Evolutionary conservation across 1,140 invertebrate genomes (phyloP).

Genomic region (Drosophila virilis): DNA sequence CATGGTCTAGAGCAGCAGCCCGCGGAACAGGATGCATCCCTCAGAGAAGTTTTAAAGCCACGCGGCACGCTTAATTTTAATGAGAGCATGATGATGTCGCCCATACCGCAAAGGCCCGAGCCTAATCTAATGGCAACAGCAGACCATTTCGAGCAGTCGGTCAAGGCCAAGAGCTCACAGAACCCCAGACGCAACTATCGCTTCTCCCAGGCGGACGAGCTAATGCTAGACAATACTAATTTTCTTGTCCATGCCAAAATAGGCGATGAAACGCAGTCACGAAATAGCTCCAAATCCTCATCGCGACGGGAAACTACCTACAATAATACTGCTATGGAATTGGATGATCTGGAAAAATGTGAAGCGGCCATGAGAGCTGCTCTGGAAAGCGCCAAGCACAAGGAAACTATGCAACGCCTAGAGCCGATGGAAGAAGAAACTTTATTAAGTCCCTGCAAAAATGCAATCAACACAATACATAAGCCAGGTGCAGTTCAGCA

Average conservation of each 20-base stretch:
- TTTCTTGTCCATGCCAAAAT: conserved; percentile 64
- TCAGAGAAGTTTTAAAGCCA: conserved; percentile 30
- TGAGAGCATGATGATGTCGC: conserved; percentile 56
- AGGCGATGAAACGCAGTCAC: conserved; percentile 64
- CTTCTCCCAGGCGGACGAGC: conserved; percentile 64
- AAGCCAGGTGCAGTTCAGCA: background rate
- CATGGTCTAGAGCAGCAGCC: conserved; percentile 15
- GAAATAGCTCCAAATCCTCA: conserved; percentile 56
- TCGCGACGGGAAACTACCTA: conserved; percentile 56
- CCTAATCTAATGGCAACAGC: background rate
- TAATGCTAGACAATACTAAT: conserved; percentile 68
- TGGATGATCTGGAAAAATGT: conserved; percentile 34
- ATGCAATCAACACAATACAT: background rate
- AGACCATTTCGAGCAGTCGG: background rate
- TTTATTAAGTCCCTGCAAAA: background rate
- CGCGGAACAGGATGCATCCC: background rate
- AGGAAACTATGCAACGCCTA: background rate
- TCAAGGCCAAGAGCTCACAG: background rate
- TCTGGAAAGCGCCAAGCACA: conserved; percentile 14
- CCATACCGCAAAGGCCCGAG: conserved; percentile 6
- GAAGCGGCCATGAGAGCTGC: conserved; percentile 33
- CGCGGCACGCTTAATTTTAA: conserved; percentile 55
- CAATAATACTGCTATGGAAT: conserved; percentile 44
- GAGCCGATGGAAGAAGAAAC: conserved; percentile 6
- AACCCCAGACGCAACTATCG: conserved; percentile 48